phyloP scores from a whole-genome alignment of 1,140 invertebrate genomes.

The Helicoverpa armigera region DNA sequence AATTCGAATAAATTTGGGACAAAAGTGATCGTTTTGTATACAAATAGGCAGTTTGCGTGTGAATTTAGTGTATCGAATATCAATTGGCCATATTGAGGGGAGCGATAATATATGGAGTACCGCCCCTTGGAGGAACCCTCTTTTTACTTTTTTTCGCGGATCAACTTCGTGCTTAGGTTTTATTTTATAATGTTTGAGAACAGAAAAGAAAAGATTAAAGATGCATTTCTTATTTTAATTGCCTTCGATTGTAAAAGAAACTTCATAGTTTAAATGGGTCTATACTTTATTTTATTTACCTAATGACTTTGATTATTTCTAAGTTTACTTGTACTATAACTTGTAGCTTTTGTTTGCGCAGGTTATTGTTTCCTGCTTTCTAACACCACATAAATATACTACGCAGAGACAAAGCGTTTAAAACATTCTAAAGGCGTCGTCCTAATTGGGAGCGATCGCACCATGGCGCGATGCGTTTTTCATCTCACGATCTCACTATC shows the following conservation, averaged over 20 bases:
- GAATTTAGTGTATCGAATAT: slow-evolving; percentile 83
- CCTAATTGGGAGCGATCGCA: too few species aligned
- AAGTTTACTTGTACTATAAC: too few species aligned
- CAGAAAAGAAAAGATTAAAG: neutral
- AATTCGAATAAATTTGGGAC: slow-evolving; percentile 58
- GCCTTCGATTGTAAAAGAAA: too few species aligned
- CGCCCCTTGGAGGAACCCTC: slow-evolving; percentile 54
- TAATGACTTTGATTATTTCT: too few species aligned
- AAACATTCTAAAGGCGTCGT: too few species aligned
- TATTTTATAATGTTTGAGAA: neutral
- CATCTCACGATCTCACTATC: too few species aligned
- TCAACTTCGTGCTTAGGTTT: neutral
- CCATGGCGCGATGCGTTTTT: too few species aligned
- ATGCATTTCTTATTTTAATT: neutral
- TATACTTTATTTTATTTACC: too few species aligned
- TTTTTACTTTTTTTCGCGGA: slow-evolving; percentile 11
- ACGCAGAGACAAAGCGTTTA: too few species aligned
- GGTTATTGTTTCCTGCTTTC: neutral
- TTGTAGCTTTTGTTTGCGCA: too few species aligned
- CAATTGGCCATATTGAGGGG: slow-evolving; percentile 74
- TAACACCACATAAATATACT: neutral
- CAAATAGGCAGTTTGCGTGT: slow-evolving; percentile 79
- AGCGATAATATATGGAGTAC: slow-evolving; percentile 61
- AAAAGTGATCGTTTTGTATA: slow-evolving; percentile 71
- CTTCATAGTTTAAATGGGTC: too few species aligned